Conservation (phyloP, 1,140 invertebrate genomes). For the Leptinotarsa defecta region DNA sequence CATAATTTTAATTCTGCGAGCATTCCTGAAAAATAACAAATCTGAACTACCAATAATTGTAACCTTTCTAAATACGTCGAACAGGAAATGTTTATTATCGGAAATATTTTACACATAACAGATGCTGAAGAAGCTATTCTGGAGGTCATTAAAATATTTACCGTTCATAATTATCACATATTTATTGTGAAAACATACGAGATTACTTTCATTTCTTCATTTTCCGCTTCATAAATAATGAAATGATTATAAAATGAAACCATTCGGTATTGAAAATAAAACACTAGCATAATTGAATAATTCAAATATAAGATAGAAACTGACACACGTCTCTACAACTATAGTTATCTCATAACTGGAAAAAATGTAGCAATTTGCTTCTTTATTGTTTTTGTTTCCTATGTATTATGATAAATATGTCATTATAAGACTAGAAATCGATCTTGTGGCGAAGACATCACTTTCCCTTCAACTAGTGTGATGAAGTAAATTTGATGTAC, state of each 20-base stretch:
- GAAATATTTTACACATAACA: too few species aligned
- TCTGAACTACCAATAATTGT: too few species aligned
- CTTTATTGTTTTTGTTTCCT: too few species aligned
- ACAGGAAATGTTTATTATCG: too few species aligned
- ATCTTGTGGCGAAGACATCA: neutral
- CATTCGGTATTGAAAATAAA: neutral
- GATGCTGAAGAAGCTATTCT: too few species aligned
- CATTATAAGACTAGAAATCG: neutral
- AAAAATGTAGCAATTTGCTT: neutral
- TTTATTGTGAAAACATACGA: neutral
- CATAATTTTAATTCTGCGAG: too few species aligned
- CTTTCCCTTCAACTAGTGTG: neutral
- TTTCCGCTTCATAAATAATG: neutral
- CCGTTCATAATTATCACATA: too few species aligned
- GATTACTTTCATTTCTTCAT: neutral
- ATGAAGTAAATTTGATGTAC: neutral
- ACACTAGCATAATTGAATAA: neutral
- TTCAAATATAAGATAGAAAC: too few species aligned
- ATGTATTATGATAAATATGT: neutral
- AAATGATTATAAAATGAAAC: neutral
- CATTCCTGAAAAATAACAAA: too few species aligned
- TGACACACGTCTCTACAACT: neutral
- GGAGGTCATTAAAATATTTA: too few species aligned
- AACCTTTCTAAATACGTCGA: too few species aligned
- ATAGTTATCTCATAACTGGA: neutral